These are phyloP conservation scores for Tachina lurida DNA, from an alignment of 2,888 invertebrate species.

Conservation along the genomic window DNA sequence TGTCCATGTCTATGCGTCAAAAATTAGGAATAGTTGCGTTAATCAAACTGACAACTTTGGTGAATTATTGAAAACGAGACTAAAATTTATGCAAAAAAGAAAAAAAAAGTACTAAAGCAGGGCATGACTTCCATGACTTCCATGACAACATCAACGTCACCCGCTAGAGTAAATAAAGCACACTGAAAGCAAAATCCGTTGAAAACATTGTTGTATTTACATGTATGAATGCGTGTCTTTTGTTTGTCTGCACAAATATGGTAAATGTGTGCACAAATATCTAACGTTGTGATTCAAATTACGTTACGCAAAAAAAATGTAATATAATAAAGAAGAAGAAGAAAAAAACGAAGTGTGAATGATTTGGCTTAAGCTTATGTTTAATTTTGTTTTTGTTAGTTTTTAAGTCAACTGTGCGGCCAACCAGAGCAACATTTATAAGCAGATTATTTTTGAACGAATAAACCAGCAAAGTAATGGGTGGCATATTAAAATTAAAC, in stretches of 20 bases:
- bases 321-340: background rate
- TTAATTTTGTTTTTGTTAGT: constrained; percentile 53
- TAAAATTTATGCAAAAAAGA: constrained; percentile 20
- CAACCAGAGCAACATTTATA: constrained; percentile 63
- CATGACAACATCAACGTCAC: constrained; percentile 63
- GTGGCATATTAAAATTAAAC: constrained; percentile 26
- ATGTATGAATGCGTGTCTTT: constrained; percentile 8
- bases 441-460: constrained; percentile 62
- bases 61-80: constrained; percentile 63
- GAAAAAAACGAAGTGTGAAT: constrained; percentile 56
- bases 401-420: constrained; percentile 63
- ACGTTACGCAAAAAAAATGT: constrained; percentile 8
- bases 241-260: background rate
- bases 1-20: constrained; percentile 62
- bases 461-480: constrained; percentile 30
- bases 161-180: constrained; percentile 37
- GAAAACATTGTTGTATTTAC: constrained; percentile 26
- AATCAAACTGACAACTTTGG: constrained; percentile 72
- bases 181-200: background rate
- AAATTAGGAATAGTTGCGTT: constrained; percentile 70
- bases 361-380: constrained; percentile 57
- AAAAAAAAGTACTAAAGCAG: constrained; percentile 41
- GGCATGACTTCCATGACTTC: constrained; percentile 60
- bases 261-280: constrained; percentile 4
- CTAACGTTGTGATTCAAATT: constrained; percentile 42